Base-by-base conservation (phyloP, 2,113 vertebrate genomes). In the Oreocharis arfaki region DNA sequence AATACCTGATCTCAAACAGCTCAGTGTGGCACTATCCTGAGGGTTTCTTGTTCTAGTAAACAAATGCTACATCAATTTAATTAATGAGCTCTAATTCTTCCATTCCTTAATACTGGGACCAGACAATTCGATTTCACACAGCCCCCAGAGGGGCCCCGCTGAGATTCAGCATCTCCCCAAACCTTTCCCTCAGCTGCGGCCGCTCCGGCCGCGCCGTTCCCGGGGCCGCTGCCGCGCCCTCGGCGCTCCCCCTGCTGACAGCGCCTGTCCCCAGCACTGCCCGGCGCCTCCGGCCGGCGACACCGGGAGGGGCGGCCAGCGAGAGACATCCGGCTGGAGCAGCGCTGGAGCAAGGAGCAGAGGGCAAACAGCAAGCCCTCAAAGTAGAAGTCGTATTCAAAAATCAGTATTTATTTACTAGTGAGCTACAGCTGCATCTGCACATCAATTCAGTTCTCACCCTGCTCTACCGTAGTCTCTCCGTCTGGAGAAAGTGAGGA, bases 101-200 rank as follows among this genome's bases (percentile, higher is more conserved):
- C 9, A 8, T 7, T 13, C 37, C 46, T 20, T 41, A 14, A 1
- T 2, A 26, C 44, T 8, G 3, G 23, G 6, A 33, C 4, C 19
- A 7, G n/a, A 21, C 21, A 67, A 4, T 3, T 1, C 3, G 30
- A 9, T 49, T 17, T 26, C 79, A 7, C 24, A 2, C 2, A 9
- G 24, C 9, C 4, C 39, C 11, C 55, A 10, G 42, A 35, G 16
- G 15, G 26, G 24, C 9, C 28, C 6, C 3, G 14, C 1, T 7
- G 69, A 7, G 15, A 4, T 6, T 3, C n/a, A 8, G 32, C n/a
- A 1, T 15, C 26, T 26, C 11, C 60, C 44, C 3, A 2, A 3
- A 10, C 0, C n/a, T 8, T 8, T 13, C 28, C 23, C 55, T 1
- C 2, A 3, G 32, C 46, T 2, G 39, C 0, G 24, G 60, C 10